phyloP scores from a whole-genome alignment of 2,797 vertebrate genomes.

The Dipus sagitta region DNA sequence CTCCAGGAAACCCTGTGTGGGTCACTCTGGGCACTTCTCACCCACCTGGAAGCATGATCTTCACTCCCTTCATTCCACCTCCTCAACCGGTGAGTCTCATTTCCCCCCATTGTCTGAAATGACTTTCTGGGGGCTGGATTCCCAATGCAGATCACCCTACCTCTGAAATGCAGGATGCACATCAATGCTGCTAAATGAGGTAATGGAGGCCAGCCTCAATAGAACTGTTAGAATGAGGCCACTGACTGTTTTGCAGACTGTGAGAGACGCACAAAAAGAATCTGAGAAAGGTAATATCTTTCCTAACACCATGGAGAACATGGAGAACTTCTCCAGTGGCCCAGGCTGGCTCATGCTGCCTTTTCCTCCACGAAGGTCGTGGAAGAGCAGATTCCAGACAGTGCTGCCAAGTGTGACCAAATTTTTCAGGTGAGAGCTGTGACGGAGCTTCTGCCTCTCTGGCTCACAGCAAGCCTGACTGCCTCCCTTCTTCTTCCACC shows the following conservation, averaged over 20 bases:
- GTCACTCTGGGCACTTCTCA: not conserved
- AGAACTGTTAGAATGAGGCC: not conserved
- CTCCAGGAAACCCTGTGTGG: not conserved
- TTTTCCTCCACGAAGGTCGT: not conserved
- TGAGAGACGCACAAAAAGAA: not conserved
- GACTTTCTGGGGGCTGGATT: not conserved
- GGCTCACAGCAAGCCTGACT: not conserved
- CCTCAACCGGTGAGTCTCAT: not conserved
- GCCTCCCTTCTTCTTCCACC: no score
- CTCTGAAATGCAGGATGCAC: not conserved
- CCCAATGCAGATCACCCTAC: no score
- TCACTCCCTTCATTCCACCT: slow-evolving; percentile 2
- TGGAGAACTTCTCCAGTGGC: not conserved
- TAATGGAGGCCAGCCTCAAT: not conserved
- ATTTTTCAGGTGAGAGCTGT: not conserved
- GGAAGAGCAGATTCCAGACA: not conserved
- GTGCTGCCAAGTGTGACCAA: not conserved
- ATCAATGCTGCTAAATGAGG: not conserved
- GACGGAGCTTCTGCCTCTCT: not conserved
- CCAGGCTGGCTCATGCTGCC: not conserved
- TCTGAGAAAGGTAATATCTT: not conserved
- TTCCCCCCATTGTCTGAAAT: not conserved
- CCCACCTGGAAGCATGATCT: not conserved
- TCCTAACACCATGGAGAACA: not conserved
- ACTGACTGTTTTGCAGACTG: not conserved